Base-by-base conservation (phyloP, 2,113 vertebrate genomes). In the Xyrauchen texanus region DNA sequence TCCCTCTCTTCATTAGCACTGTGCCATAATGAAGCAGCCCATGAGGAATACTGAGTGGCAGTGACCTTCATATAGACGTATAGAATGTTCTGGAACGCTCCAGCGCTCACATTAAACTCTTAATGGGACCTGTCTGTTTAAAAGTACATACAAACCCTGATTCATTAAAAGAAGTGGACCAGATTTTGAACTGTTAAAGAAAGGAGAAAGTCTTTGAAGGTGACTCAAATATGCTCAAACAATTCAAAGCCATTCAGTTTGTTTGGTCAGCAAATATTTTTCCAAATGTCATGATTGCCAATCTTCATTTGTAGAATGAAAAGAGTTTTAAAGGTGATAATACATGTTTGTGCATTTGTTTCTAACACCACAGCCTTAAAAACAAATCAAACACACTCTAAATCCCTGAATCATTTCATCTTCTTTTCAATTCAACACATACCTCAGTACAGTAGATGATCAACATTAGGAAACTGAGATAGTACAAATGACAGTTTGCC, bases 151-250 rank as follows among this genome's bases (percentile, higher is more conserved):
- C 15, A 58, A 55, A 9, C 15, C 13, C 42, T 57, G 72, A 60
- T 58, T 70, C 44, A 76, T 76, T 63, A 45, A 51, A 15, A 47
- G 45, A 61, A 65, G 66, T 64, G 80, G 34, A 55, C 44, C 67
- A 77, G 67, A 60, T 81, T 66, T 51, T 75, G 16, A 16, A 65
- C 6, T 11, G 42, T 49, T 66, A 15, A 65, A 21, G 21, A 34
- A 34, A 34, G 21, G 21, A 34, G 10, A 58, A 52, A 68, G 21
- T 34, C 6, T 68, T 11, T 68, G 75, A 60, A 68, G 75, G 64
- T 77, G 52, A 77, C 75, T 52, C 21, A 34, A 34, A 34, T 16
- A 42, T 60, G 52, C 73, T 13, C 7, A 6, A 64, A 12, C 63
- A 46, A 16, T 16, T 66, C 7, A 9, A 47, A 46, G 16, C 44